Base-by-base conservation (phyloP, 2,113 vertebrate species). In the Sinocyclocheilus grahami region DNA sequence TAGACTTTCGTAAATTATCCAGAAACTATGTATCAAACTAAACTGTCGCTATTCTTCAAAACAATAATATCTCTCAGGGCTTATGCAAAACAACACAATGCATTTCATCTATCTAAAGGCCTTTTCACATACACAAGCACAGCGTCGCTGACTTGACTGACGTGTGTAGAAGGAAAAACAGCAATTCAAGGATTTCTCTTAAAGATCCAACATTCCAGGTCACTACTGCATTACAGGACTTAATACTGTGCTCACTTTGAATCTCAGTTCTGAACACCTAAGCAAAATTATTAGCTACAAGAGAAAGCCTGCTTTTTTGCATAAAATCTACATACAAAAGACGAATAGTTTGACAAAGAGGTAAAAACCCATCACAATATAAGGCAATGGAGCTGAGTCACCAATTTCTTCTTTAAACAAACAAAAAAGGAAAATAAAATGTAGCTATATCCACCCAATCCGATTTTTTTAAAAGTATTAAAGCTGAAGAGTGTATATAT, bases 321-420 rank as follows among this genome's bases (percentile, higher is more conserved):
- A 87, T 87, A 89, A 90, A 88, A 60, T 75, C 81, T 84, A 81
- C 86, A 90, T 85, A 85, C 76, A 37, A 78, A 55, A 82, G 33
- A 84, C 53, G 72, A 8, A 80, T 75, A 85, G 55, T 84, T 63
- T 51, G 80, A 12, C 75, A 67, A 37, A 89, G 22, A 83, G 60
- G 13, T 78, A 20, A 72, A 85, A 48, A 85, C 85, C 12, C 37
- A 62, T 87, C 24, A 79, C 48, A 37, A 42, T 16, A 72, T 91
- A 91, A 91, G 87, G 91, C 88, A 90, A 91, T 88, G 86, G 65
- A 90, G 75, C 67, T 86, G 86, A 86, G 42, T 89, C 84, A 63
- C 77, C 69, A 79, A 62, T 87, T 81, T 78, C 30, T 18, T 83
- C 71, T 84, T 46, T 27, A 22, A 55, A 18, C 27, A 78, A 65